Evolutionary conservation across 2,113 vertebrate species (phyloP), one percentile per base, ranked within the genome.

Genomic region (Clarias batrachus): DNA sequence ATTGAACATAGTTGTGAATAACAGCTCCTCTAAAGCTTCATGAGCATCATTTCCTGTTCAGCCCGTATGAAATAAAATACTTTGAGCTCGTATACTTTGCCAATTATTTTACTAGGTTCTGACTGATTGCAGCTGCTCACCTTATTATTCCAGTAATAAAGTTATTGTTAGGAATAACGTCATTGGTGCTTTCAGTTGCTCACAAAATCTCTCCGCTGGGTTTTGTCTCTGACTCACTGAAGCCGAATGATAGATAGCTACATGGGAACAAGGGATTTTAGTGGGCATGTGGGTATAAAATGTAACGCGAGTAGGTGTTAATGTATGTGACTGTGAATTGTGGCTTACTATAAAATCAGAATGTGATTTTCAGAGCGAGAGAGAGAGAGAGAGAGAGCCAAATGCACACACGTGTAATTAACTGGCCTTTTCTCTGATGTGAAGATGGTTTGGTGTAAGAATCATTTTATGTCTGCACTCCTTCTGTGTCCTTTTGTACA

Each of bases 121-220:
- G 79, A 77, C 71, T 78, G 68, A 57, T 62, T 68, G 62, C 27
- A 70, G 30, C 54, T 14, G 27, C 76, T 79, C 63, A 76, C 57
- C 65, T 37, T 86, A 86, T 83, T 86, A 56, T 81, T 73, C 30
- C 63, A 59, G 21, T 84, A 84, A 89, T 86, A 63, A 84, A 84
- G 82, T 86, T 52, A 86, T 70, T 70, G 52, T 78, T 79, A 56
- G n/a, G 63, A 86, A 33, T 80, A 56, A 80, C 30, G 30, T 86
- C 76, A 80, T 70, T 60, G 0, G n/a, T 80, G 76, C 62, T 19
- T 79, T 80, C 56, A n/a, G 74, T 57, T 70, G 77, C 30, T 76
- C 71, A 70, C 33, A 25, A 76, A 76, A 84, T 84, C 30, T 79
- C 74, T 68, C 62, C 62, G 3, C 41, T 63, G 62, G 84, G 62